Evolutionary conservation across 2,113 vertebrate genomes (phyloP), one percentile per base, ranked within the genome.

Genomic region (Helogale parvula): DNA sequence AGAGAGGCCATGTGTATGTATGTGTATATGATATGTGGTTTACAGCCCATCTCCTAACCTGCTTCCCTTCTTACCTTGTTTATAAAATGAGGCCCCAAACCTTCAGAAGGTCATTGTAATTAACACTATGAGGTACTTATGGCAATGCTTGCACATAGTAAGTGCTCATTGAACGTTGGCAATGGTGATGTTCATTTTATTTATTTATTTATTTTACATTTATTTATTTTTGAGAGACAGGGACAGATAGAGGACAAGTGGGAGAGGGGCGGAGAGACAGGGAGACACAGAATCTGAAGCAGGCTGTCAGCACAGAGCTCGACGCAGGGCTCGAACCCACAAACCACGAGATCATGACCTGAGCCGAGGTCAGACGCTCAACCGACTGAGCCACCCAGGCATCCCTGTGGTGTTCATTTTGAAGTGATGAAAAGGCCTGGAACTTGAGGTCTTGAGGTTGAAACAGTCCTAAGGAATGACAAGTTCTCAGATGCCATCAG

Each of bases 391-490:
- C 45, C 45, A 47, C 45, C 45, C 45, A 47, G 45, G 45, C 45
- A 10, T 9, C 45, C 45, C 10, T 47, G 45, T 47, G 45, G 10
- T 47, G 45, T 47, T 93, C 72, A 35, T 74, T 93, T 93, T 47
- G 79, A 95, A 95, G 60, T n/a, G 33, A 83, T 41, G 19, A 47
- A 79, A 93, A 47, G 41, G 41, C 23, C 63, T 86, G 69, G 65
- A 91, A 81, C 91, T 85, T 81, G 65, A 94, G 60, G 31, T 80
- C 88, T 82, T 85, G n/a, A 93, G 33, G 7, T 84, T 72, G 21
- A 90, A 88, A 31, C 23, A 25, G 10, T 84, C 68, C 13, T 50
- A 79, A 93, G 11, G 66, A 41, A 96, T 27, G 3, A 45, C 69
- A 90, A 5, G 16, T 54, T 81, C 57, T 83, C 47, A 69, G 45